Evolutionary conservation across 2,797 vertebrate species (phyloP).

Genomic region (Trachops cirrhosus): DNA sequence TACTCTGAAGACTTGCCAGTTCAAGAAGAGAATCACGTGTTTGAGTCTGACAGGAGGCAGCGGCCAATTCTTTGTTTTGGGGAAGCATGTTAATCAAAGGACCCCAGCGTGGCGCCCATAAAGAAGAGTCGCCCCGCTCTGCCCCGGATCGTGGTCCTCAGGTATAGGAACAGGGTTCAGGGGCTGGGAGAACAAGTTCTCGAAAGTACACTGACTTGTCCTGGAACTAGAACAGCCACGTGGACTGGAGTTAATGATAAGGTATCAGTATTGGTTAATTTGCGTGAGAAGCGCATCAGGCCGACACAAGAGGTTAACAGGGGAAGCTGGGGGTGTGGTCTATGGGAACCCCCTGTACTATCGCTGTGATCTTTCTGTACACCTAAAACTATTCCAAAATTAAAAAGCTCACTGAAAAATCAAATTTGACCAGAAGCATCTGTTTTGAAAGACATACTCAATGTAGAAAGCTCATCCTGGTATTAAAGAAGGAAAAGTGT

Average conservation of each 20-base stretch:
- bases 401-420: not conserved
- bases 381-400: not conserved
- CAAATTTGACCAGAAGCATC: not conserved
- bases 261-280: not conserved
- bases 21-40: not conserved
- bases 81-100: not conserved
- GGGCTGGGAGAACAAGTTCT: not conserved
- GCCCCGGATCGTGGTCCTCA: not conserved
- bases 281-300: not conserved
- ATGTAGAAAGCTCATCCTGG: not conserved
- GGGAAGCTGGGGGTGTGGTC: not conserved
- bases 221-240: not conserved
- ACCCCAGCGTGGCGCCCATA: rapidly evolving
- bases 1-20: not conserved
- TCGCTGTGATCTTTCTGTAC: not conserved
- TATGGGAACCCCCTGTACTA: not conserved
- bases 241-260: not conserved
- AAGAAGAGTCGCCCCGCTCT: not conserved
- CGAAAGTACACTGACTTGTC: not conserved
- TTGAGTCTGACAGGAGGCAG: not conserved
- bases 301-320: not conserved
- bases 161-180: not conserved
- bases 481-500: not conserved
- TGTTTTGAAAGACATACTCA: not conserved
- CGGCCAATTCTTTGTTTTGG: not conserved